Evolutionary conservation across 2,797 vertebrate genomes (phyloP).

Genomic region (Ctenosaura bakeri): DNA sequence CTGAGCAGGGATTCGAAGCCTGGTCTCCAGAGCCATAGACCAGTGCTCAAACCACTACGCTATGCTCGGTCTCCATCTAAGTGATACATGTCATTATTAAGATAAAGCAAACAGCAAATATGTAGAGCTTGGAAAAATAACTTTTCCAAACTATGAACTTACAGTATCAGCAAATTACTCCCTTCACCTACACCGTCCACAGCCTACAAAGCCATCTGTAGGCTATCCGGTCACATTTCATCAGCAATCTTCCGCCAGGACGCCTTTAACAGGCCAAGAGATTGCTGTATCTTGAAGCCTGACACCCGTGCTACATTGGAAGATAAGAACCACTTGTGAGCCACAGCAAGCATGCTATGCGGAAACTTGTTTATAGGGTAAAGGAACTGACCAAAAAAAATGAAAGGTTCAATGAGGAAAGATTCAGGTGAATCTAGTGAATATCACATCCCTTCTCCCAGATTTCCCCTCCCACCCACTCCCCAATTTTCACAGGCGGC

Average conservation of each 20-base stretch:
- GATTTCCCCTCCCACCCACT: slow-evolving; percentile 5
- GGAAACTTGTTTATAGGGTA: slow-evolving; percentile 63
- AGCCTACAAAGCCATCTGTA: neutral
- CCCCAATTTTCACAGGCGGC: slow-evolving; percentile 47
- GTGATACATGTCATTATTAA: too few relatives aligned
- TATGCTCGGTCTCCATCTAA: too few relatives aligned
- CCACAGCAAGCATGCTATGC: slow-evolving; percentile 18
- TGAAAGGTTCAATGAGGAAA: slow-evolving; percentile 1
- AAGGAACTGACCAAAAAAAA: slow-evolving; percentile 48
- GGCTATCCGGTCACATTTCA: neutral
- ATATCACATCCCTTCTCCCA: too few relatives aligned
- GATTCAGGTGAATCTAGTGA: neutral
- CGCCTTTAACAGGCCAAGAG: slow-evolving; percentile 47
- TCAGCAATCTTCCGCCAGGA: neutral
- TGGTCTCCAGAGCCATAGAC: too few relatives aligned
- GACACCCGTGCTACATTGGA: slow-evolving; percentile 36
- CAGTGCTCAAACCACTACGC: too few relatives aligned
- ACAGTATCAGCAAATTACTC: neutral
- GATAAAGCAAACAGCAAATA: too few relatives aligned
- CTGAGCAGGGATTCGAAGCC: too few relatives aligned
- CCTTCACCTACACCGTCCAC: neutral
- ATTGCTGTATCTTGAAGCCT: slow-evolving; percentile 32
- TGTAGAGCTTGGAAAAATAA: too few relatives aligned
- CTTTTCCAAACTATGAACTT: too few relatives aligned
- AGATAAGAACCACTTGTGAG: slow-evolving; percentile 59